Conservation (phyloP, 1,140 invertebrate species). For the Charaxes varanes region DNA sequence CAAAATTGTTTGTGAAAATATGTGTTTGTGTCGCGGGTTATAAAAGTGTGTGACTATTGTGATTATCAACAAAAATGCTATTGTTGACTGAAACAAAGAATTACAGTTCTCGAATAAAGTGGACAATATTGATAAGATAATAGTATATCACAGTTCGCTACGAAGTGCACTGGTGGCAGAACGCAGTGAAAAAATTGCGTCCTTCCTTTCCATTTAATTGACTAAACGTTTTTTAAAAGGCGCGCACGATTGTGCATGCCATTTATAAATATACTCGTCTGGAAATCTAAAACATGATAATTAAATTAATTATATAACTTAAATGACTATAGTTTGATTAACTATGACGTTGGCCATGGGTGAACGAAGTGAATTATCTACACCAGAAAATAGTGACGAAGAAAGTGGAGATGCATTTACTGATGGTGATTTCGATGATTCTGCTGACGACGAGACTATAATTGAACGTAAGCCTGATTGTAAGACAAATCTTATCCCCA, state of each 20-base stretch:
- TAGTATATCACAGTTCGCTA: conserved; percentile 31
- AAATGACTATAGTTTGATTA: neutral
- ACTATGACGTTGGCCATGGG: conserved; percentile 33
- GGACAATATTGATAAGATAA: conserved; percentile 52
- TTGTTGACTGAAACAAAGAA: conserved; percentile 31
- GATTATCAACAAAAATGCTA: conserved; percentile 12
- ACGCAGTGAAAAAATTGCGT: conserved; percentile 37
- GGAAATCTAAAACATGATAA: too few relatives aligned
- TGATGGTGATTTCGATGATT: conserved; percentile 63
- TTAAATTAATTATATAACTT: neutral
- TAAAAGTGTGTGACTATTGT: conserved; percentile 12
- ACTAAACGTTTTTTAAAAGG: conserved; percentile 13
- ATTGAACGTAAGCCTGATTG: conserved; percentile 24
- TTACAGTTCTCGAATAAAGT: conserved; percentile 25
- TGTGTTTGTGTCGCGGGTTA: conserved; percentile 5
- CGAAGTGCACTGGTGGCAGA: conserved; percentile 33
- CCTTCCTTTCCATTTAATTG: conserved; percentile 49
- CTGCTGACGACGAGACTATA: conserved; percentile 54
- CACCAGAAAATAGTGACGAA: conserved; percentile 54
- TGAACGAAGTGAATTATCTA: conserved; percentile 37
- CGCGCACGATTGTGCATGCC: too few relatives aligned
- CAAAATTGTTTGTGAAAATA: too few relatives aligned
- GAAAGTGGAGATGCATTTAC: conserved; percentile 65
- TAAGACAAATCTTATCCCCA: conserved; percentile 31
- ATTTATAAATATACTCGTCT: too few relatives aligned